Conservation (phyloP, 2,113 vertebrate species). For the Pseudorhombus dupliciocellatus region DNA sequence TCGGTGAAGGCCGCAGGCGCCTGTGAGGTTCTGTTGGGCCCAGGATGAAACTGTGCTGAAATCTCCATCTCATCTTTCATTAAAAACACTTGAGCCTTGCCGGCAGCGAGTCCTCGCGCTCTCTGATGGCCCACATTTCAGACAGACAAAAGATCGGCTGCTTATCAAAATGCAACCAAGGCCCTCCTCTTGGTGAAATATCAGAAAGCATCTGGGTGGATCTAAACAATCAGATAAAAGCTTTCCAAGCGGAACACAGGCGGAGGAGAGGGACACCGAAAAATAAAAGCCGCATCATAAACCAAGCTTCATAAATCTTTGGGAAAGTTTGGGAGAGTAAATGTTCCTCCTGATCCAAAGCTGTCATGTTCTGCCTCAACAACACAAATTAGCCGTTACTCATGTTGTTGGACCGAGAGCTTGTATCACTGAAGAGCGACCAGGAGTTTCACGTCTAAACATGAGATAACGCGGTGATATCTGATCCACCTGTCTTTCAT, state of each 20-base stretch:
- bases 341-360: neutral
- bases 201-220: too few relatives aligned
- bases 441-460: conserved; percentile 28
- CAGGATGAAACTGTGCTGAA: neutral
- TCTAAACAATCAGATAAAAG: neutral
- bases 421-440: conserved; percentile 16
- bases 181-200: neutral
- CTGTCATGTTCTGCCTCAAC: neutral
- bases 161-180: neutral
- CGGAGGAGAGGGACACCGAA: too few relatives aligned
- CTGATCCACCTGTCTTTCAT: conserved; percentile 18
- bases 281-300: too few relatives aligned
- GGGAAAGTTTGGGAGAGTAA: too few relatives aligned
- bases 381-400: conserved; percentile 9
- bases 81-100: conserved; percentile 2
- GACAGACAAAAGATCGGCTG: neutral
- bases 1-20: conserved; percentile 17
- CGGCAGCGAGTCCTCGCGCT: conserved; percentile 13
- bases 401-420: neutral
- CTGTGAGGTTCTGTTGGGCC: conserved; percentile 30
- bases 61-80: conserved; percentile 11
- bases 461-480: conserved; percentile 11
- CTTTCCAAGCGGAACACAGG: neutral
- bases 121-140: neutral
- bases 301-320: too few relatives aligned